phyloP scores from a whole-genome alignment of 1,140 invertebrate species.

The Drosophila repletoides region DNA sequence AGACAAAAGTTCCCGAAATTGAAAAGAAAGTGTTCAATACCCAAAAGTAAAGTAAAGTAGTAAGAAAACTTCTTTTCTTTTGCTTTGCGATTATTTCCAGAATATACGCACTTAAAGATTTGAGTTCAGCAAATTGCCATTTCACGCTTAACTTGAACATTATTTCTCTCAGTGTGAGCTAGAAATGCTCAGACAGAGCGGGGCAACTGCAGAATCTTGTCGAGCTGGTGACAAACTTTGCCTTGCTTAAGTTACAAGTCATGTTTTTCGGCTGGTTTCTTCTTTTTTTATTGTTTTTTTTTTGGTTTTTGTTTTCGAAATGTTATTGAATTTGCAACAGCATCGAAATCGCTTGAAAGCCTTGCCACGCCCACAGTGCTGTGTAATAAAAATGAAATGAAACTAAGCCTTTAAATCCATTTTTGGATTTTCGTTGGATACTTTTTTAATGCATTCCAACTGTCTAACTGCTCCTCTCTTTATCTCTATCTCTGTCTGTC shows the following conservation, averaged over 20 bases:
- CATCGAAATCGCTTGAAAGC: conserved; percentile 27
- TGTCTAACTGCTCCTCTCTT: not conserved
- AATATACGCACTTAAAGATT: no score
- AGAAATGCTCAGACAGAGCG: no score
- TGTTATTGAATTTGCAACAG: conserved; percentile 48
- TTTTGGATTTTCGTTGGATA: conserved; percentile 26
- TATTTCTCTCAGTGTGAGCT: no score
- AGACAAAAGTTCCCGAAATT: no score
- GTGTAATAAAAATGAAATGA: not conserved
- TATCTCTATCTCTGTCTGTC: not conserved
- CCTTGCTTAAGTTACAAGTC: conserved; percentile 76
- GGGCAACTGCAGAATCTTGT: not conserved
- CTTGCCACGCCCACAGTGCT: conserved; percentile 23
- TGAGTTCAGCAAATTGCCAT: no score
- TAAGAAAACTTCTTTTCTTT: no score
- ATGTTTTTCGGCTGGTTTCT: conserved; percentile 47
- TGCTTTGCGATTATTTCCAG: no score
- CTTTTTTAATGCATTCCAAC: conserved; percentile 35
- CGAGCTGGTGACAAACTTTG: conserved; percentile 48
- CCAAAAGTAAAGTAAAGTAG: no score
- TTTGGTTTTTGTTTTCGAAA: conserved; percentile 22
- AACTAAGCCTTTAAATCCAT: conserved; percentile 38
- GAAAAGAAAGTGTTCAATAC: no score
- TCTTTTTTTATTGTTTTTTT: conserved; percentile 13
- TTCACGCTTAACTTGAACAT: no score